Percentiles rank a stretch among this genome's conserved stretches.
Conservation (phyloP, 2,888 invertebrate species). For the Campaea margaritaria region DNA sequence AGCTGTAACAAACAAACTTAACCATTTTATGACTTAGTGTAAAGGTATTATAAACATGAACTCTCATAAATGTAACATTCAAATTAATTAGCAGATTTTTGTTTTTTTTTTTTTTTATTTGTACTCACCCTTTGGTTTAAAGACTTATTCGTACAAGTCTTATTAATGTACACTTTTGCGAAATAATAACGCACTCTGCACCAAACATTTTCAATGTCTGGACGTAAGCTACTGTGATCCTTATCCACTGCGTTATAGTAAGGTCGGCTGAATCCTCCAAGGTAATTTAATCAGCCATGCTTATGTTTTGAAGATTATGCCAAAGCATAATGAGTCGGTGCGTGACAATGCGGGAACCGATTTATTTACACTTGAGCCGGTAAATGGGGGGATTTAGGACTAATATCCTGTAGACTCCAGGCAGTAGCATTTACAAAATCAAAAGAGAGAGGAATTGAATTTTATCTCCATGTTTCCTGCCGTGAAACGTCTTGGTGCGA, state of each 20-base stretch:
- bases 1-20: no score
- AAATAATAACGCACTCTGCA: no score
- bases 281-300: constrained; percentile 54
- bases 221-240: constrained; percentile 4
- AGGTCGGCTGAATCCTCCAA: constrained; percentile 40
- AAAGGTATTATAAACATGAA: no score
- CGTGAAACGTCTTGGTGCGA: background rate
- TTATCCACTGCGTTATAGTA: constrained; percentile 19
- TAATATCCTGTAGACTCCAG: background rate
- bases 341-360: constrained; percentile 13
- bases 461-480: background rate
- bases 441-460: background rate
- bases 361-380: constrained; percentile 17
- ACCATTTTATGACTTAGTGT: no score
- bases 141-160: no score
- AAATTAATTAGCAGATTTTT: no score
- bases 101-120: no score
- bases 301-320: constrained; percentile 47
- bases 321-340: constrained; percentile 25
- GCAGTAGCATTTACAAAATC: background rate
- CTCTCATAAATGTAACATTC: no score
- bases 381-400: constrained; percentile 1
- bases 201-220: background rate
- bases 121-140: no score
- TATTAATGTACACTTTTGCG: no score